Evolutionary conservation across 2,888 invertebrate species (phyloP), one percentile per base, ranked within the genome.

Genomic region (Zelleria hepariella): DNA sequence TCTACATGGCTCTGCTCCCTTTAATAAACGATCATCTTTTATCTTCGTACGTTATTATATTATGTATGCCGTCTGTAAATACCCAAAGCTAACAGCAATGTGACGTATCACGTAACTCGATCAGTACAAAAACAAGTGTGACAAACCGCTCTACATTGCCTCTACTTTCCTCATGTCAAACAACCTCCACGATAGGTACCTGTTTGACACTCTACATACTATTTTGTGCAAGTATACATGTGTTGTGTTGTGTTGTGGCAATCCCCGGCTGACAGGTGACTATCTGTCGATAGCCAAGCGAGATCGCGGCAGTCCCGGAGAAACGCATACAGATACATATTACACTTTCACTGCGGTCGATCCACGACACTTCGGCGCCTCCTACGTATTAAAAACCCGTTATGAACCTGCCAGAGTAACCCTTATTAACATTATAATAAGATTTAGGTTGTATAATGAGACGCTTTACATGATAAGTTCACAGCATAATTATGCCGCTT

Each of bases 281-380:
- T 49, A 15, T 49, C 7, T 1, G 49, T 4, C 20, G 18, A 18
- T 49, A 53, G 10, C 2, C 53, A 53, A 8, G 18, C 32, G 55
- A 55, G 55, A 42, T 55, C 55, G 26, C 53, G 53, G 25, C 18
- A 15, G 26, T 27, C 10, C 25, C 57, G 59, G 57, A 48, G 57
- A 57, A 57, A 57, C 47, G n/a, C 21, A 48, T 26, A 48, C 47
- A 47, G 47, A 57, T 18, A 15, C 23, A 48, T 24, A 48, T 23
- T 25, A 48, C 24, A 57, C 57, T 57, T 57, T 57, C 57, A 26
- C 57, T 23, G n/a, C 10, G n/a, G 21, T 18, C 23, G 47, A n/a
- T 18, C 27, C 15, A 25, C 57, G 57, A 57, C 57, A 21, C 57
- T 26, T 2, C 15, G 57, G 57, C 57, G 57, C 57, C 57, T 6